phyloP scores from a whole-genome alignment of 2,797 vertebrate genomes.

The Malacoctenus gilli region DNA sequence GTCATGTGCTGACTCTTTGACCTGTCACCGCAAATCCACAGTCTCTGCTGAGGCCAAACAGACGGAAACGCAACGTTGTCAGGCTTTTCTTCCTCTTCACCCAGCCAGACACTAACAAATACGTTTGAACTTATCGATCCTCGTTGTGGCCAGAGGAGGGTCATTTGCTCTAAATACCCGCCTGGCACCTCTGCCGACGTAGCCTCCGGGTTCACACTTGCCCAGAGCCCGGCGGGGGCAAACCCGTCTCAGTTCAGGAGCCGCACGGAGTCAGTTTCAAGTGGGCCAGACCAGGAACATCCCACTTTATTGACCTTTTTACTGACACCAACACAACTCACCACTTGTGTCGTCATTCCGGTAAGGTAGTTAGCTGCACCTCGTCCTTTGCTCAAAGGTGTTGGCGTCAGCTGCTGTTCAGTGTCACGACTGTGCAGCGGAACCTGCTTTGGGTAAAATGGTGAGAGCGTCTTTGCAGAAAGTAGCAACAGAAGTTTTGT shows the following conservation, averaged over 20 bases:
- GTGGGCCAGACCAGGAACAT: too few species aligned
- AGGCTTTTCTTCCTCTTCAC: conserved; percentile 43
- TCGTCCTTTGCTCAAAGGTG: too few species aligned
- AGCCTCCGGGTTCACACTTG: conserved; percentile 27
- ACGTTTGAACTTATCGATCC: conserved; percentile 67
- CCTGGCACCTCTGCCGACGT: not conserved
- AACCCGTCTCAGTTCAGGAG: too few species aligned
- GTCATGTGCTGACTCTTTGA: conserved; percentile 77
- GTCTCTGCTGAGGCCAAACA: conserved; percentile 55
- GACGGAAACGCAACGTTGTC: conserved; percentile 59
- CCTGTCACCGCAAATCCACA: conserved; percentile 69
- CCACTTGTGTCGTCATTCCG: too few species aligned
- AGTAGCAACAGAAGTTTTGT: too few species aligned
- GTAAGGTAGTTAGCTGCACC: too few species aligned
- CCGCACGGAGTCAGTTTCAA: too few species aligned
- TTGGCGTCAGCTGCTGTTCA: too few species aligned
- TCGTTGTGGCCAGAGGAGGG: conserved; percentile 49
- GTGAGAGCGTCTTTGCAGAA: not conserved
- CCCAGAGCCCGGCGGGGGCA: not conserved
- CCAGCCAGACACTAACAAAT: conserved; percentile 54
- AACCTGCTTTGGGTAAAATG: too few species aligned
- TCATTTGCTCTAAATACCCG: conserved; percentile 60
- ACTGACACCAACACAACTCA: too few species aligned
- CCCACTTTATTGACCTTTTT: too few species aligned
- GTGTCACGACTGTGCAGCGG: too few species aligned